Base-by-base conservation (phyloP, 2,888 invertebrate genomes). In the Cotesia congregata region DNA sequence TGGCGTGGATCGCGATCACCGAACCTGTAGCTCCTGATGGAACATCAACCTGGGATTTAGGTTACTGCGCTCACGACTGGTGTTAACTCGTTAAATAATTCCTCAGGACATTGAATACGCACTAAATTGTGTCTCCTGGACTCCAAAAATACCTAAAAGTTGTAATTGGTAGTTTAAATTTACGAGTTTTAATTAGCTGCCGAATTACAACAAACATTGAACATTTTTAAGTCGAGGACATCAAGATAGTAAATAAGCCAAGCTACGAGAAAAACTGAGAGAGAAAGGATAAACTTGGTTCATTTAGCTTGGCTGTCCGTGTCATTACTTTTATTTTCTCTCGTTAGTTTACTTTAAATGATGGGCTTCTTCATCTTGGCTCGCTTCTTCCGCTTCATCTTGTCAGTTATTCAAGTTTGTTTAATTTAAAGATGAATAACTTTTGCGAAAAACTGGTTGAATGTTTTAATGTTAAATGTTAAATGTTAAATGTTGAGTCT, bases 171-270 rank as follows among this genome's bases (percentile, higher is more conserved):
- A 7, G 9, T 50, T 7, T 50, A 50, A 50, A 50, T 30, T 78
- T 78, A 78, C 78, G 77, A 76, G 76, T 80, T 80, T 77, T 77
- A 78, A 78, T 80, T 80, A 78, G 77, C 75, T 77, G 60, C 69
- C 60, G 12, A 50, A 50, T 50, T 50, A 50, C 50, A 50, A 50
- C 50, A 50, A 41, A 74, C 74, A 76, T 77, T 80, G 74, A 64
- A 76, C 74, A 76, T 76, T 76, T 80, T 77, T 78, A 74, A 77
- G 71, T 67, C 70, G 61, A 72, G 50, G 74, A 78, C 75, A 72
- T 30, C 30, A 30, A 30, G 30, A 30, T 30, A 0, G 50, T 76
- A 74, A 76, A 40, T 50, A 50, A 50, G 9, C 50, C 12, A 7
- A 50, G 50, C 62, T 39, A 20, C 15, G 17, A 20, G 41, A 41